Evolutionary conservation across 2,888 invertebrate species (phyloP), one percentile per base, ranked within the genome.

Genomic region (Trichogramma dendrolimi): DNA sequence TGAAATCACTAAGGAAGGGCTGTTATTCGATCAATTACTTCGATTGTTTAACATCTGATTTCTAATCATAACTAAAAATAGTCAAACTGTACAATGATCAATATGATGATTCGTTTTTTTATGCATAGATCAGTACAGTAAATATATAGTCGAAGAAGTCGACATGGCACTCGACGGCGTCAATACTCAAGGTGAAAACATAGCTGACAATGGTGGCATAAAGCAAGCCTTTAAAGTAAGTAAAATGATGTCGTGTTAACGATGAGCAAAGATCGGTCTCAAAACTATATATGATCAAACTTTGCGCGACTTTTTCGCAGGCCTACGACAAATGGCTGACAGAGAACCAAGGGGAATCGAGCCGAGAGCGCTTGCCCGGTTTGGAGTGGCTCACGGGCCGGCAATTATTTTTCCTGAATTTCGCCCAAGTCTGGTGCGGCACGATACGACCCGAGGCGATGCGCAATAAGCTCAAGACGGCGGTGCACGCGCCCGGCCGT

Each of bases 121-220:
- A 49, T 39, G 68, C 72, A 49, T 69, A 75, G 88, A 95, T 67
- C 96, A 95, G 74, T 95, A 94, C 71, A 87, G 88, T 61, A 87
- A 86, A 68, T 96, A 93, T 72, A 84, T 87, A 0, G 87, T 96
- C 4, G 86, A 89, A 0, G 92, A 92, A 73, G 88, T 93, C 55
- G 86, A 87, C 67, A 86, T 90, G 79, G 83, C 86, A 39, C 81
- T 92, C 6, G 89, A 92, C 71, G 91, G 92, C 1, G 82, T 87
- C 60, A 89, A 87, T 71, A 96, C 96, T 0, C 79, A 87, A 81
- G 92, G 92, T 2, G 96, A 96, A 80, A 96, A 97, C 75, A 96
- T 97, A 72, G 96, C 96, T 0, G 97, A 97, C 76, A 96, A 96
- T 75, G 96, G 96, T 0, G 96, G 96, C 0, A 85, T 97, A 58